Evolutionary conservation across 2,888 invertebrate genomes (phyloP), one percentile per base, ranked within the genome.

Genomic region (Galeruca laticollis): DNA sequence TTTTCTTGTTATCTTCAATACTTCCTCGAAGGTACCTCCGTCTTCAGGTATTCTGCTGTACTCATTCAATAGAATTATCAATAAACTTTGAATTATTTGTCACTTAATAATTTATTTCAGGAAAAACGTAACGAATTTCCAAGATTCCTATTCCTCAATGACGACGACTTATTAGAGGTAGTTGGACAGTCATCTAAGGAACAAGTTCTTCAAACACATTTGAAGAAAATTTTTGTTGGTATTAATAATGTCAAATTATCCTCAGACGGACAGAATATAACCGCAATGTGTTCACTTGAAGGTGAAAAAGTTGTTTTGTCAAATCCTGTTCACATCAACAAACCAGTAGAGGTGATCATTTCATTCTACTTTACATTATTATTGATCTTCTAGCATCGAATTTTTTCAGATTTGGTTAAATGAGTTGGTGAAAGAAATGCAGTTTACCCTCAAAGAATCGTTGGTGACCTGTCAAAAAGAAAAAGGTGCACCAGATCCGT

Each of bases 81-180:
- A n/a, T n/a, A n/a, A n/a, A n/a, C n/a, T 26, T 3, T 26, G 4
- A 26, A 26, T 26, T 26, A 26, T 26, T 26, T 26, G n/a, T 26
- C 2, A 20, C 40, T 11, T 31, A 20, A 20, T 15, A 62, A 60
- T 49, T 52, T 31, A 54, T 80, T 82, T 54, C 84, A 97, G 95
- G 96, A 96, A 78, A 99, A 99, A 86, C 90, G 99, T 49, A 92
- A 94, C 0, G 89, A 92, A 60, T 99, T 99, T 86, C 98, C 99
- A 8, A 89, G 99, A 70, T 94, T 99, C 79, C 97, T 98, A 83
- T 99, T 99, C 84, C 88, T 99, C 73, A 98, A 98, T 70, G 99
- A 99, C 82, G 99, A 99, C 81, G 99, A 99, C 85, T 88, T 99
- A 65, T 86, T 99, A 68, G 99, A 99, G 87, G 90, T 99, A 72